Base-by-base conservation (phyloP, 1,140 invertebrate genomes). In the Pogonus chalceus region DNA sequence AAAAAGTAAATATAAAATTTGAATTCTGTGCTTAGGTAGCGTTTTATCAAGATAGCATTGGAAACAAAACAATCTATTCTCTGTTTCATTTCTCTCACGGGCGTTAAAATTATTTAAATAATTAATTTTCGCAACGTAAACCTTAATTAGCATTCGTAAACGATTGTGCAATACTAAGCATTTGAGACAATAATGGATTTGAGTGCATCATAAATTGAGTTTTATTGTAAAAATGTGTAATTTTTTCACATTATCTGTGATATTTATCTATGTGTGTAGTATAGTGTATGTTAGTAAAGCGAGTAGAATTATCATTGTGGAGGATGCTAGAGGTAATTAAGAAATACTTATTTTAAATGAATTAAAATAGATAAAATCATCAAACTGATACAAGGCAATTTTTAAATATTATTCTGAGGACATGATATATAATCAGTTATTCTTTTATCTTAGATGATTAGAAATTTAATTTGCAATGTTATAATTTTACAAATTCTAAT, bases 321-420 rank as follows among this genome's bases (percentile, higher is more conserved):
- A 69, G 49, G 67, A 69, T 62, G 67, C 67, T 2, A 67, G 66
- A 69, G 67, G 67, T 69, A 31, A 26, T 51, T 18, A 23, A 22
- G 16, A 4, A 49, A 46, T 21, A 46, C 1, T 46, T 7, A 7
- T 14, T 31, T 31, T 14, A 31, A 31, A 7, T 31, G 14, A 31
- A 7, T 31, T 31, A 4, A 31, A 7, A 7, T 7, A 7, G 4
- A 31, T 31, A 7, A 7, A 7, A 31, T 31, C 18, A 43, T 18
- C 9, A 18, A 9, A 18, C 3, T 43, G 18, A 9, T 12, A 12
- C 3, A 43, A 43, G 18, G 18, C 9, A 43, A 43, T 12, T 12
- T 43, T 43, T 43, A 43, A 7, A 7, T 31, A 31, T 31, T 31
- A 31, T 31, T 31, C 14, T 7, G 26, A 14, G n/a, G n/a, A n/a